Percentiles rank a stretch among this genome's conserved stretches.
Conservation (phyloP, 2,888 invertebrate genomes). For the Beris chalybata region DNA sequence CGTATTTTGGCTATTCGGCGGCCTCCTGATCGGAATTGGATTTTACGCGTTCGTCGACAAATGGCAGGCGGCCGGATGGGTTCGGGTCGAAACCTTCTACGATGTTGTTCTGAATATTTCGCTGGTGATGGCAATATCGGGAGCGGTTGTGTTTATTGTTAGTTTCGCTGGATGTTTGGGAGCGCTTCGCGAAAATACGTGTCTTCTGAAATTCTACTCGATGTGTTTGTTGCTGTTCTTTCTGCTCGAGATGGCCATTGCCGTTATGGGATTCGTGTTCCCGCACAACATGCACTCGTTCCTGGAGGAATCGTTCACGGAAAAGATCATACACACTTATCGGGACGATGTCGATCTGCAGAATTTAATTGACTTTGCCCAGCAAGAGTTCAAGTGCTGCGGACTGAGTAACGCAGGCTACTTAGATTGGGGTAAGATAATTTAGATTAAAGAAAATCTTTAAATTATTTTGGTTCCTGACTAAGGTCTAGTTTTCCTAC, state of each 20-base stretch:
- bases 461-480: no score
- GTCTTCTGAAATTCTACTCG: constrained; percentile 89
- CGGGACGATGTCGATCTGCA: constrained; percentile 91
- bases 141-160: constrained; percentile 88
- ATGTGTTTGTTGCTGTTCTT: constrained; percentile 85
- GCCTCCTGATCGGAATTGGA: constrained; percentile 82
- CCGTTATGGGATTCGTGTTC: constrained; percentile 91
- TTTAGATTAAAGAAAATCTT: no score
- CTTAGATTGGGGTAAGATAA: constrained; percentile 78
- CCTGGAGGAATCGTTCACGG: constrained; percentile 83
- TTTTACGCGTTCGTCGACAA: constrained; percentile 91
- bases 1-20: constrained; percentile 79
- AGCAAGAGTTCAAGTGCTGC: constrained; percentile 83
- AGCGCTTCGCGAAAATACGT: constrained; percentile 79
- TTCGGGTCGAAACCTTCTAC: constrained; percentile 81
- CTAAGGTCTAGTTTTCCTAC: no score
- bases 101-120: constrained; percentile 90
- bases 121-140: constrained; percentile 84
- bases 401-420: constrained; percentile 90
- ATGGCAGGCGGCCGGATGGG: constrained; percentile 84
- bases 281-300: constrained; percentile 85
- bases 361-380: constrained; percentile 93
- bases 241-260: constrained; percentile 87
- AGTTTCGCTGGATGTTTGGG: constrained; percentile 92
- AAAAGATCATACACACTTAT: constrained; percentile 89